Evolutionary conservation across 2,113 vertebrate species (phyloP), one percentile per base, ranked within the genome.

Genomic region (Alosa alosa): DNA sequence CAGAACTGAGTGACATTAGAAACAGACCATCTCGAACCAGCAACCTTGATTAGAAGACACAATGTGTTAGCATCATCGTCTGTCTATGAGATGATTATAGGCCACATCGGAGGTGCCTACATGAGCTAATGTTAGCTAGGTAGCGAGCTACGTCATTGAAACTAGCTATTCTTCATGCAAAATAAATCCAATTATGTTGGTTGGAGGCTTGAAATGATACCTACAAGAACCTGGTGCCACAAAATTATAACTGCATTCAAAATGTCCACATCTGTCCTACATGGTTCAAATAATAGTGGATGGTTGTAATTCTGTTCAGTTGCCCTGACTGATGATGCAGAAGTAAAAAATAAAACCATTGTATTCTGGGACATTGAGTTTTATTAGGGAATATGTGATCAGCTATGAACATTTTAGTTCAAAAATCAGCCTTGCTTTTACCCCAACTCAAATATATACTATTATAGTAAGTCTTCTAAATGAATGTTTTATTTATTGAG

Each of bases 321-420:
- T 78, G 72, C 72, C 13, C 72, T 78, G 36, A 52, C 50, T 78
- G 72, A 78, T 78, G 72, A 72, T 72, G n/a, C 72, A 78, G 31
- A 78, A 78, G 36, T 78, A 5, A 78, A 78, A 39, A 39, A 5
- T 41, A 78, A 39, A 39, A 44, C 2, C 18, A 4, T 17, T 78
- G 72, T 36, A 78, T 78, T 78, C 72, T 78, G 72, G 72, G 72
- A 39, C 31, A 41, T 78, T 31, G 31, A 36, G 72, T 78, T 78
- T 78, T 78, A 39, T 78, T 4, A 31, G 15, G 15, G 31, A 31
- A 13, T 72, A 11, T 72, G 25, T 13, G 72, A 78, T 36, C 0
- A n/a, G 2, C 50, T 15, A 3, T 22, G 18, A 22, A 4, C 55
- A 60, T 60, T 49, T 55, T 55, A 55, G 13, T 17, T 55, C 52